phyloP scores from a whole-genome alignment of 2,113 vertebrate genomes.

The Tretioscincus oriximinensis region DNA sequence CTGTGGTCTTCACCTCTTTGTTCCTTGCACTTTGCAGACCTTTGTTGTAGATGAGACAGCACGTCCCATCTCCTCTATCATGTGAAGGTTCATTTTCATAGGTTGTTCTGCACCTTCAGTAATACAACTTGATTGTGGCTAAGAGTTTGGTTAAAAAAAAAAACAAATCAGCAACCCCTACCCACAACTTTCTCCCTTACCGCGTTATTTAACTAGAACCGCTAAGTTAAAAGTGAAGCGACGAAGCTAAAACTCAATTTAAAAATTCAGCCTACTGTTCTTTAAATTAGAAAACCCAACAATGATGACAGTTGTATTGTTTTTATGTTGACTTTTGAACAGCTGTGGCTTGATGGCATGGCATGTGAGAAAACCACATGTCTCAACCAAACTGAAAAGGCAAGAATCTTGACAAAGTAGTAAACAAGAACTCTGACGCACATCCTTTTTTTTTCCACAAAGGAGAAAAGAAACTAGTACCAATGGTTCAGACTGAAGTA shows the following conservation, averaged over 20 bases:
- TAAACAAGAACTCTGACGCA: constrained; percentile 62
- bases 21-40: background rate
- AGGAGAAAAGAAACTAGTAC: background rate
- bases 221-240: constrained; percentile 30
- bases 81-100: background rate
- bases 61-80: background rate
- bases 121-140: constrained; percentile 20
- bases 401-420: constrained; percentile 46
- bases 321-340: constrained; percentile 55
- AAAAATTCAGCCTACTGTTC: background rate
- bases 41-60: background rate
- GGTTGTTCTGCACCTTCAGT: constrained; percentile 43
- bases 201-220: constrained; percentile 3
- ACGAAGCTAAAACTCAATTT: constrained; percentile 29
- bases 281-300: background rate
- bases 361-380: constrained; percentile 60
- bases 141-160: constrained; percentile 42
- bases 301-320: constrained; percentile 26
- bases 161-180: constrained; percentile 24
- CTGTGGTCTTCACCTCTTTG: background rate
- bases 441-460: constrained; percentile 12
- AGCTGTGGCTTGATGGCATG: constrained; percentile 60
- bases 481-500: background rate
- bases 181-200: constrained; percentile 19
- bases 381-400: constrained; percentile 45